Evolutionary conservation across 2,888 invertebrate species (phyloP), one percentile per base, ranked within the genome.

Genomic region (Apotomis capreana): DNA sequence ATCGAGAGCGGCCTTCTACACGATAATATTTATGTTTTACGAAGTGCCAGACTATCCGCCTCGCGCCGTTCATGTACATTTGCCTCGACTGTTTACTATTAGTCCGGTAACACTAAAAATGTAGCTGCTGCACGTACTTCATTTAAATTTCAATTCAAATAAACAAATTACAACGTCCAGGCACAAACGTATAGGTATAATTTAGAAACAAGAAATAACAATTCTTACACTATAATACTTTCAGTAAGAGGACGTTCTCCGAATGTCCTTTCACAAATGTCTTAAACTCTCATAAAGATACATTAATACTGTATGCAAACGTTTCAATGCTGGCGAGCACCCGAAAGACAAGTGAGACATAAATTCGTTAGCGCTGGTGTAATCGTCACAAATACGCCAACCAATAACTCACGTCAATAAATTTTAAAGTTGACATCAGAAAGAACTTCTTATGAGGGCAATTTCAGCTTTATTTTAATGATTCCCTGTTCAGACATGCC

Each of bases 401-500:
- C 87, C 79, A 85, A 90, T 90, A 91, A 91, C 84, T 92, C 88
- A 92, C 87, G 76, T 83, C 85, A 81, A 85, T 93, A 92, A 90
- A 92, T 93, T 92, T 90, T 87, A 91, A 92, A 93, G 92, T 92
- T 92, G 93, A 93, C 91, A 89, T 88, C 87, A 89, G 90, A 92
- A 91, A 92, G 92, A 92, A 89, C 88, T 84, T 89, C 89, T 89
- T 90, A 89, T 91, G 90, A 85, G 88, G 89, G 82, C 75, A 88
- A 89, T 87, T 84, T 91, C 85, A 90, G 83, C 81, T 79, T 80
- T 81, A 83, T 87, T 86, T 87, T 87, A 86, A 88, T 88, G 89
- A 87, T 81, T 82, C 83, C 79, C 77, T 81, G 81, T 74, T 76
- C 75, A 77, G 79, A 78, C 79, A 80, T 62, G 61, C 51, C 26